Evolutionary conservation across 2,113 vertebrate species (phyloP).

Genomic region (Pipa parva): DNA sequence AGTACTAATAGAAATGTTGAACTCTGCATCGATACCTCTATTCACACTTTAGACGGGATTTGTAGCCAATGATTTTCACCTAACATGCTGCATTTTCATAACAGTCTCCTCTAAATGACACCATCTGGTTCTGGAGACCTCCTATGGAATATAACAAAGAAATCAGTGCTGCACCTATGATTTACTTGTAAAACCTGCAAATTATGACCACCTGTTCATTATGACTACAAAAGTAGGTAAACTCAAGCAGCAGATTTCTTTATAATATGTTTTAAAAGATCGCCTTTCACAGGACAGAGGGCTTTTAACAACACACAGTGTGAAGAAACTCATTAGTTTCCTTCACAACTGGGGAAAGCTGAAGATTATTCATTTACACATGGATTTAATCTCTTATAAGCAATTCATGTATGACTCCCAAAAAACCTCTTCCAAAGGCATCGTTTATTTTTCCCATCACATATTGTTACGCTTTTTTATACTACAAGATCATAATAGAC

Average conservation of each 20-base stretch:
- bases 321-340: background rate
- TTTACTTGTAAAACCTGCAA: conserved; percentile 41
- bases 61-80: conserved; percentile 32
- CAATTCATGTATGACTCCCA: background rate
- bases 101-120: conserved; percentile 32
- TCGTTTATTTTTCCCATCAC: background rate
- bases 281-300: conserved; percentile 9
- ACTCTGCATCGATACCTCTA: conserved; percentile 3
- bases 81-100: conserved; percentile 22
- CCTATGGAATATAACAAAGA: conserved; percentile 43
- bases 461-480: too few relatives aligned
- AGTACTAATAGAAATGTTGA: background rate
- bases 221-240: conserved; percentile 19
- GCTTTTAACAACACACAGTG: background rate
- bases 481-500: background rate
- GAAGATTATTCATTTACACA: conserved; percentile 6
- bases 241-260: conserved; percentile 24
- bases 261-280: conserved; percentile 13
- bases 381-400: background rate
- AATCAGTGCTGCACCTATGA: conserved; percentile 33
- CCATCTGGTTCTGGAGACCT: conserved; percentile 36
- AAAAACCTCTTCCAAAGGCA: background rate
- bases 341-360: background rate
- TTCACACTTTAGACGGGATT: conserved; percentile 21
- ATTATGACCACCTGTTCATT: conserved; percentile 42